Base-by-base conservation (phyloP, 1,140 invertebrate species). In the Zaprionus kolodkinae region DNA sequence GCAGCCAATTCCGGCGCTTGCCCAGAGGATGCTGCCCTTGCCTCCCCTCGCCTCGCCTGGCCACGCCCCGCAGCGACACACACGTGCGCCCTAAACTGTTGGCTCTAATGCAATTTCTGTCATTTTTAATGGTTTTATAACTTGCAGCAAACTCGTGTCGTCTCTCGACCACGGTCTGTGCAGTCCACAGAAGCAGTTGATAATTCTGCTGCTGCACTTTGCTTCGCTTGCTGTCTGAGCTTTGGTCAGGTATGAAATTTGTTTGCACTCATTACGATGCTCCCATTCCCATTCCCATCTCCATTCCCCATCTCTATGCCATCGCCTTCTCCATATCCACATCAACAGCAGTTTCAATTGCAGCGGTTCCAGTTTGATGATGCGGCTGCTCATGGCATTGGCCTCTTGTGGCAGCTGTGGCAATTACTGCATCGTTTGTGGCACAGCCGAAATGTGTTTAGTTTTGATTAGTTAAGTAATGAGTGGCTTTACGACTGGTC, bases 101-200 rank as follows among this genome's bases (percentile, higher is more conserved):
- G 50, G 52, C 76, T 45, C 60, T 70, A 82, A 86, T 79, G 83
- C 83, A 79, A 78, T 87, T 86, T 72, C 76, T 87, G 83, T 87
- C 83, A 73, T 87, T 80, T 78, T 68, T 80, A 88, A 87, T 88
- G 84, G 72, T 88, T 86, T 86, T 86, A 79, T 86, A 83, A 74
- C 76, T 83, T 88, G 77, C 73, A 61, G 21, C 72, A 71, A 77
- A 77, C 55, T 77, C 62, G 65, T 50, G 17, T 50, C 30, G 27
- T 30, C 27, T 30, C 21, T 21, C 21, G 21, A 2, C 21, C 21
- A 21, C 62, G 45, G 52, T 54, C 10, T 10, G 35, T 27, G n/a
- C 13, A 15, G 40, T n/a, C n/a, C n/a, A n/a, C 40, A 15, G 57
- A 63, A 83, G 50, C 67, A 65, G 63, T 65, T 65, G 65, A 71